Evolutionary conservation across 2,113 vertebrate species (phyloP).

Genomic region (Barnardius zonarius): DNA sequence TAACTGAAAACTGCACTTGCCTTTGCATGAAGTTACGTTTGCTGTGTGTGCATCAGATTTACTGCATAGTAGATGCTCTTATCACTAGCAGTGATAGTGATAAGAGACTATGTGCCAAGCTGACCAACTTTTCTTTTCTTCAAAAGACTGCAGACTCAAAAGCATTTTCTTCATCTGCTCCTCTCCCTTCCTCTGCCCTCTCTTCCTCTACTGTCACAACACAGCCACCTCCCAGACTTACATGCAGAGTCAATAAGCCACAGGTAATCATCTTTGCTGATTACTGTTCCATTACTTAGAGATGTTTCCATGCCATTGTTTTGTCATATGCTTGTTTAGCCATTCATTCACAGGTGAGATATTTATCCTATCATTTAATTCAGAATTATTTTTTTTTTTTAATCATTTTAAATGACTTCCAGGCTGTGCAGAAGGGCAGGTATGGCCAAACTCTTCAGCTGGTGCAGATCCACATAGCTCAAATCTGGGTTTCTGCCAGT

Average conservation of each 20-base stretch:
- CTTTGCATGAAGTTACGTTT: slow-evolving; percentile 53
- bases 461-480: not conserved
- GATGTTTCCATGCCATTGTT: not conserved
- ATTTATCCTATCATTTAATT: not conserved
- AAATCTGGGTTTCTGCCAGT: not conserved
- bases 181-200: slow-evolving; percentile 65
- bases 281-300: slow-evolving; percentile 18
- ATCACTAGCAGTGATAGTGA: not conserved
- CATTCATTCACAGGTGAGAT: not conserved
- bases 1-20: not conserved
- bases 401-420: not conserved
- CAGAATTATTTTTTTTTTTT: not conserved
- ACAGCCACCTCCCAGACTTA: slow-evolving; percentile 68
- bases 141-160: slow-evolving; percentile 69
- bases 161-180: slow-evolving; percentile 62
- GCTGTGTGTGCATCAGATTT: slow-evolving; percentile 33
- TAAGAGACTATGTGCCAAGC: slow-evolving; percentile 9
- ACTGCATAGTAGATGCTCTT: not conserved
- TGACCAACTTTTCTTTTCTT: slow-evolving; percentile 68
- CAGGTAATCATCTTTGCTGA: slow-evolving; percentile 67
- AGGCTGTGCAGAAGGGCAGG: not conserved
- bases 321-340: not conserved
- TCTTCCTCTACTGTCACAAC: slow-evolving; percentile 70
- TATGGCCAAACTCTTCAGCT: not conserved
- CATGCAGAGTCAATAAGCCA: slow-evolving; percentile 63